Base-by-base conservation (phyloP, 92 coral and sea anemone genomes). In the Parazoanthus atlanticus region DNA sequence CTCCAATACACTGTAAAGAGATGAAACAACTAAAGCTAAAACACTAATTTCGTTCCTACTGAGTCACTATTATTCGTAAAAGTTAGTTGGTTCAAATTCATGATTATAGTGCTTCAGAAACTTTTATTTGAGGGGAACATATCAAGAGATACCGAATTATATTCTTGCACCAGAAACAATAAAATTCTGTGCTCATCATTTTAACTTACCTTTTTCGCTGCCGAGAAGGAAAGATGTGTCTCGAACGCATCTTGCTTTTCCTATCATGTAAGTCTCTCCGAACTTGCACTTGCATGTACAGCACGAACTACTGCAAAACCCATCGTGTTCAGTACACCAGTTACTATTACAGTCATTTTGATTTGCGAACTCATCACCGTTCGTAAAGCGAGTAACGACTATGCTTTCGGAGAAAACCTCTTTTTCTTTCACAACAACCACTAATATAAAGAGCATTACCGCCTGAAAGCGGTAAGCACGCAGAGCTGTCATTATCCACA, bases 311-410 rank as follows among this genome's bases (percentile, higher is more conserved):
- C 3, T 17, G 28, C 78, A 84, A 46, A 17, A 47, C 0, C 79
- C 87, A 16, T 40, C 67, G 4, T 30, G 87, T 10, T 28, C 5
- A 21, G 87, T 40, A 70, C 87, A 84, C 87, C 87, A 84, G 1
- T 70, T 31, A 66, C 78, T 84, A 16, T 29, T 34, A n/a, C 74
- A 75, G 47, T 12, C 15, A 21, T 7, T 28, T 75, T 75, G 87
- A 28, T 84, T 84, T 10, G 78, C 16, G 33, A 84, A 84, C 43
- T 84, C 78, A 25, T 84, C 87, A 9, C 87, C 87, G 17, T 70
- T 19, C 17, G 6, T 23, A 43, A 29, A 46, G 17, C 87, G 87
- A 46, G 30, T 26, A 5, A 84, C 77, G 26, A 28, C 32, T 26
- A 84, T 6, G n/a, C n/a, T 71, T 70, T 49, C 33, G 13, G 87